phyloP scores from a whole-genome alignment of 2,888 invertebrate species.

The Lepidocyrtinus sp. region DNA sequence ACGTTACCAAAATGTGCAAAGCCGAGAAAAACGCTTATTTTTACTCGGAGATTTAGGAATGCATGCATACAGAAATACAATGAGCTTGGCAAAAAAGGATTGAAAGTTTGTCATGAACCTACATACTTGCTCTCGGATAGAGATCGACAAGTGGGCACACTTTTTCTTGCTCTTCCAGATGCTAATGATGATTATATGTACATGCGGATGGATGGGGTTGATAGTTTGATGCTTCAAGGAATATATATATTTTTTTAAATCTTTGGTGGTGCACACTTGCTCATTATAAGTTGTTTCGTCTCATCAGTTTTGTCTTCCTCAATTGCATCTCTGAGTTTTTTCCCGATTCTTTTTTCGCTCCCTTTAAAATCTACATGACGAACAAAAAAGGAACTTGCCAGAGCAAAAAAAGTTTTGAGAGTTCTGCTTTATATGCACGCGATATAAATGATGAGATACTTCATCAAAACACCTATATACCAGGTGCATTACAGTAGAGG shows the following conservation, averaged over 20 bases:
- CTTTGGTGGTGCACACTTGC: constrained; percentile 21
- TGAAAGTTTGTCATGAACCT: neutral
- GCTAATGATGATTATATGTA: constrained; percentile 35
- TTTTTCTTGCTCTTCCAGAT: constrained; percentile 40
- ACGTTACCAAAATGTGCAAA: neutral
- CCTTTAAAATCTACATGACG: constrained; percentile 15
- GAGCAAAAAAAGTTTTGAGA: neutral
- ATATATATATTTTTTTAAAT: neutral
- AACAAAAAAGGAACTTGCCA: constrained; percentile 43
- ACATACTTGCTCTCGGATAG: constrained; percentile 14
- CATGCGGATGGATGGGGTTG: neutral
- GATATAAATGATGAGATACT: constrained; percentile 15
- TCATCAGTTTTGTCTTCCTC: constrained; percentile 43
- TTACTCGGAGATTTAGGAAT: neutral
- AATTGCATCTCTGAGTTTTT: constrained; percentile 35
- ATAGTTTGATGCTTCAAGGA: neutral
- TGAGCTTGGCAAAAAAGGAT: neutral
- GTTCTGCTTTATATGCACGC: constrained; percentile 29
- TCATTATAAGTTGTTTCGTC: constrained; percentile 48
- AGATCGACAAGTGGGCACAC: constrained; percentile 41
- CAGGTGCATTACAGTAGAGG: no score
- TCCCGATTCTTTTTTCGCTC: constrained; percentile 8
- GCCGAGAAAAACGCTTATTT: neutral
- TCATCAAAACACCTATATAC: no score
- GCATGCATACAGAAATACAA: neutral